phyloP scores from a whole-genome alignment of 2,888 invertebrate genomes.

The Cactoblastis cactorum region DNA sequence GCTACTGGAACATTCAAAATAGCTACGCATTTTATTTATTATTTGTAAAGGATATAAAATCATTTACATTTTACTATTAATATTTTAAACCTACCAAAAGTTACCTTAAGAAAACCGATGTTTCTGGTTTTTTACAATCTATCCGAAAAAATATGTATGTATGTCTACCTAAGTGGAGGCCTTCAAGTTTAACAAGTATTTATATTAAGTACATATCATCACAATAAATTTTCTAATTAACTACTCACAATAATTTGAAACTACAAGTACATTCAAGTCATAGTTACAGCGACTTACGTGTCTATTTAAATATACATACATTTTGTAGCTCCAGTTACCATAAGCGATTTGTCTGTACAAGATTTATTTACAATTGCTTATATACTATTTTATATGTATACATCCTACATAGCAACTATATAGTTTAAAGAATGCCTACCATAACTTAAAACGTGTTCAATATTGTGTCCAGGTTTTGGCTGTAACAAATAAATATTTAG shows the following conservation, averaged over 20 bases:
- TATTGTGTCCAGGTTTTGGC: constrained; percentile 94
- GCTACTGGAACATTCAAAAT: constrained; percentile 4
- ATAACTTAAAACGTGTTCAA: constrained; percentile 54
- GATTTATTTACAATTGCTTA: constrained; percentile 55
- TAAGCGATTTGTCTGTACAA: constrained; percentile 65
- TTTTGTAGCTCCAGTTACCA: constrained; percentile 46
- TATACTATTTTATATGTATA: constrained; percentile 28
- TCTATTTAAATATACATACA: constrained; percentile 34
- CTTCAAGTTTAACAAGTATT: constrained; percentile 25
- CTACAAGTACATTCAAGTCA: constrained; percentile 19
- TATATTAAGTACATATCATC: constrained; percentile 19
- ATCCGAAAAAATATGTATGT: constrained; percentile 70
- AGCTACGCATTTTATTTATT: constrained; percentile 3
- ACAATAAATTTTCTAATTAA: constrained; percentile 23
- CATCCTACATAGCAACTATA: constrained; percentile 44
- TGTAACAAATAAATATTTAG: constrained; percentile 48
- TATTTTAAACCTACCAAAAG: constrained; percentile 19
- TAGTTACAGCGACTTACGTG: constrained; percentile 23
- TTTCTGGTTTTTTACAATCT: constrained; percentile 51
- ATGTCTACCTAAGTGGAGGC: constrained; percentile 48
- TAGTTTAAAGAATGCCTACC: constrained; percentile 51
- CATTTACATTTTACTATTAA: constrained; percentile 24
- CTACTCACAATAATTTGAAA: constrained; percentile 16
- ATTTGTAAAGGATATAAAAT: constrained; percentile 40
- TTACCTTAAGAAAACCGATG: constrained; percentile 34